These are phyloP conservation scores for Cryptocephalus primarius DNA, from an alignment of 2,888 invertebrate genomes.

Conservation along the genomic window DNA sequence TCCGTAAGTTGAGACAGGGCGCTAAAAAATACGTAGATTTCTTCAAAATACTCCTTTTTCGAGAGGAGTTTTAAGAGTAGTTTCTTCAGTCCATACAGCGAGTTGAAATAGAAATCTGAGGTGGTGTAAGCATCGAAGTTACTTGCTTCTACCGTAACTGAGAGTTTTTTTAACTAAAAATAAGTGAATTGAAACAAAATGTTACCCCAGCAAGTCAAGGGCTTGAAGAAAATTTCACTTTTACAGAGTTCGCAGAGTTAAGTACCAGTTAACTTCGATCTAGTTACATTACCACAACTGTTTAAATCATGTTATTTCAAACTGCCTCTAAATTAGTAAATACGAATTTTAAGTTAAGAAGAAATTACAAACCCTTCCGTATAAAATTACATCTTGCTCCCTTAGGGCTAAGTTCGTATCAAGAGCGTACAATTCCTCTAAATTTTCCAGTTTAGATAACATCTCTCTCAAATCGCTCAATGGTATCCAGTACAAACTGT, in stretches of 20 bases:
- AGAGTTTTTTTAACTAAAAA: slow-evolving; percentile 1
- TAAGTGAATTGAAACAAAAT: too few species aligned
- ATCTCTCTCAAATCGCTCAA: slow-evolving; percentile 7
- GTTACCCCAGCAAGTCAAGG: too few species aligned
- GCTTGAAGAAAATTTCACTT: too few species aligned
- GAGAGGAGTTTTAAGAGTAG: slow-evolving; percentile 1
- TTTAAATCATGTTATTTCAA: too few species aligned
- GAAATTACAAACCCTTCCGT: slow-evolving; percentile 4
- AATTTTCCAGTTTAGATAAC: slow-evolving; percentile 7
- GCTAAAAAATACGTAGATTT: background rate
- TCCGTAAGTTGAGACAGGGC: background rate
- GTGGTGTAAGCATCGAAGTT: background rate
- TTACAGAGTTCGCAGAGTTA: too few species aligned
- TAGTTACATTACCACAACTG: too few species aligned
- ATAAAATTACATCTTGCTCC: slow-evolving; percentile 5
- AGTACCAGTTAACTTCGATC: too few species aligned
- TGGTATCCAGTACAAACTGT: slow-evolving; percentile 12
- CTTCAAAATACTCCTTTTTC: slow-evolving; percentile 1
- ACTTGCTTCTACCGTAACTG: background rate
- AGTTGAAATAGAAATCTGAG: slow-evolving; percentile 1
- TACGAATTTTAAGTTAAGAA: too few species aligned
- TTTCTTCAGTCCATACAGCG: background rate
- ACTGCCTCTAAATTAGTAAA: too few species aligned
- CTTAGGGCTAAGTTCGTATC: slow-evolving; percentile 10
- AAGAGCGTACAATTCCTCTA: slow-evolving; percentile 10